Percentiles rank a stretch among this genome's conserved stretches.
phyloP scores from a whole-genome alignment of 2,888 invertebrate species.

The Tiphia femorata region DNA sequence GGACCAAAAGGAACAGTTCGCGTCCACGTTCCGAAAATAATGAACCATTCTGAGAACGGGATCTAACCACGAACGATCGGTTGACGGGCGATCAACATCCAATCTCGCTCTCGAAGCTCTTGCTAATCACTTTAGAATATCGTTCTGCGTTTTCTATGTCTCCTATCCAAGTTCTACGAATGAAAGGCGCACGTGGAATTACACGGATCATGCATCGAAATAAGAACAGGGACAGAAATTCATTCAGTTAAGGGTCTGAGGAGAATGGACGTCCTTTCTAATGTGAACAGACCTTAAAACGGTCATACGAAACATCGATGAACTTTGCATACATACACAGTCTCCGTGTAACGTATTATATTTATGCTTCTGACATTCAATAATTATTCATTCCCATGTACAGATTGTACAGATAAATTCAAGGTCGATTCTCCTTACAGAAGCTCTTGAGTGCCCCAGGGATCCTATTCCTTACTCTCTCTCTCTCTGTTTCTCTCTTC shows the following conservation, averaged over 20 bases:
- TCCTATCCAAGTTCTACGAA: too few species aligned
- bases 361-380: constrained; percentile 42
- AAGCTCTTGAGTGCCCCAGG: constrained; percentile 41
- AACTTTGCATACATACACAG: constrained; percentile 28
- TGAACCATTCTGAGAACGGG: background rate
- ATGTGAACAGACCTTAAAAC: constrained; percentile 35
- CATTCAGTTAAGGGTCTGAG: too few species aligned
- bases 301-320: constrained; percentile 10
- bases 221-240: too few species aligned
- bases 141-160: too few species aligned
- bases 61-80: background rate
- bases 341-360: constrained; percentile 35
- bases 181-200: too few species aligned
- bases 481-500: too few species aligned
- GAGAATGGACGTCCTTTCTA: too few species aligned
- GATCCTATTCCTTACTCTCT: constrained; percentile 51
- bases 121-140: too few species aligned
- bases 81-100: too few species aligned
- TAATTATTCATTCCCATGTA: constrained; percentile 45
- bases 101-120: too few species aligned
- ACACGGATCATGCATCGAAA: too few species aligned
- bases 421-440: constrained; percentile 43
- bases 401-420: constrained; percentile 43
- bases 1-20: background rate
- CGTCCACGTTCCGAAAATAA: constrained; percentile 1